Conservation (phyloP, 2,888 invertebrate genomes). For the Stenodema calcarata region DNA sequence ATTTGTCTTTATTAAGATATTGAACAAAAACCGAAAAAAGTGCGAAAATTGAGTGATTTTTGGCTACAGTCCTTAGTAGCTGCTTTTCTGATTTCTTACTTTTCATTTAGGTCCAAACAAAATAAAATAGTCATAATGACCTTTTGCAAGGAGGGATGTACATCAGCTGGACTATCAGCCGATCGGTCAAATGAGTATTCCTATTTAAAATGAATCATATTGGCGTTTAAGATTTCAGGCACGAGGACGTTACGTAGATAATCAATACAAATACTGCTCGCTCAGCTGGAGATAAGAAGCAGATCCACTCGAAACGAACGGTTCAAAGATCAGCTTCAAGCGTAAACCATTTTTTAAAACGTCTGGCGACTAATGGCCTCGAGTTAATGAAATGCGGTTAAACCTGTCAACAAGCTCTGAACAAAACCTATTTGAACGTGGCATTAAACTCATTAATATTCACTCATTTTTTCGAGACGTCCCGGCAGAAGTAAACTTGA, state of each 20-base stretch:
- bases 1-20: too few species aligned
- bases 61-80: too few species aligned
- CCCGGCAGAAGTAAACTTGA: not conserved
- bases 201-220: too few species aligned
- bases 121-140: too few species aligned
- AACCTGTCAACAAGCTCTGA: not conserved
- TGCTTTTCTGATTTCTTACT: too few species aligned
- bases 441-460: not conserved
- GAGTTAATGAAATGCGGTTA: conserved; percentile 7
- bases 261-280: not conserved
- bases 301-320: not conserved
- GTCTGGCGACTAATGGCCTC: not conserved
- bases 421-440: not conserved
- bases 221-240: too few species aligned
- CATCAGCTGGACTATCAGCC: too few species aligned
- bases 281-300: not conserved
- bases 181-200: too few species aligned
- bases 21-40: too few species aligned
- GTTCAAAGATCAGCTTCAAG: not conserved
- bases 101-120: too few species aligned
- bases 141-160: too few species aligned
- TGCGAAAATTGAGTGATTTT: too few species aligned
- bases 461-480: not conserved
- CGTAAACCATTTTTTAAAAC: not conserved
- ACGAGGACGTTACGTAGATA: not conserved